These are phyloP conservation scores for Clarias fuscus DNA, from an alignment of 2,797 vertebrate species.

Conservation along the genomic window DNA sequence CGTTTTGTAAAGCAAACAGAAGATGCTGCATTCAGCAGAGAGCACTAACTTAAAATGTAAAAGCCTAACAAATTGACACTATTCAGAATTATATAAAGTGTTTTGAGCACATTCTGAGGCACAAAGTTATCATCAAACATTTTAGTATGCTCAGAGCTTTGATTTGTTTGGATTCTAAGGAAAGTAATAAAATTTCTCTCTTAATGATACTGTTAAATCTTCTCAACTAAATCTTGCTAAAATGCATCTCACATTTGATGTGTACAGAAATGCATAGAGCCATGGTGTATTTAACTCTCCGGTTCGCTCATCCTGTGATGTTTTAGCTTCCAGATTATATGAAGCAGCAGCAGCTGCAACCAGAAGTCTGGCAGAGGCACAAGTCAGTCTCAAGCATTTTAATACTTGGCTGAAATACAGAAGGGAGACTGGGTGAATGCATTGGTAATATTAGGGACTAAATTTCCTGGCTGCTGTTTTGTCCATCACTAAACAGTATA, in stretches of 20 bases:
- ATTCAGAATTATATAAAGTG: neutral
- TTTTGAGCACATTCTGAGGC: neutral
- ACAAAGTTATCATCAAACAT: neutral
- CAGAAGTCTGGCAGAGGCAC: slow-evolving; percentile 57
- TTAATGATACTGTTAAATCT: slow-evolving; percentile 63
- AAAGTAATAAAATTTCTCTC: neutral
- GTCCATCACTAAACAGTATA: neutral
- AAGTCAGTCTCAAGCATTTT: slow-evolving; percentile 10
- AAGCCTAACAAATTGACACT: neutral
- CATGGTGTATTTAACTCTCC: slow-evolving; percentile 6
- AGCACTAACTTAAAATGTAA: neutral
- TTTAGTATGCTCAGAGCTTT: neutral
- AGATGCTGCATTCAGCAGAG: neutral
- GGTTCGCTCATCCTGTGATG: slow-evolving; percentile 42
- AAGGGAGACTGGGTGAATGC: slow-evolving; percentile 6
- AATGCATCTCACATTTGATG: slow-evolving; percentile 1
- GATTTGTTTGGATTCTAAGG: neutral
- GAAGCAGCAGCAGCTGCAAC: slow-evolving; percentile 59
- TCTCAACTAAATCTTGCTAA: slow-evolving; percentile 56
- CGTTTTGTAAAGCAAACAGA: neutral
- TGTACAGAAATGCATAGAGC: slow-evolving; percentile 6
- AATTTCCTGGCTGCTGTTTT: neutral
- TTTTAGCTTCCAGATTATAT: slow-evolving; percentile 61
- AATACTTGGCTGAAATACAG: slow-evolving; percentile 26
- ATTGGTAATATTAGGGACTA: neutral